Evolutionary conservation across 1,140 invertebrate species (phyloP), one percentile per base, ranked within the genome.

Genomic region (Holotrichia oblita): DNA sequence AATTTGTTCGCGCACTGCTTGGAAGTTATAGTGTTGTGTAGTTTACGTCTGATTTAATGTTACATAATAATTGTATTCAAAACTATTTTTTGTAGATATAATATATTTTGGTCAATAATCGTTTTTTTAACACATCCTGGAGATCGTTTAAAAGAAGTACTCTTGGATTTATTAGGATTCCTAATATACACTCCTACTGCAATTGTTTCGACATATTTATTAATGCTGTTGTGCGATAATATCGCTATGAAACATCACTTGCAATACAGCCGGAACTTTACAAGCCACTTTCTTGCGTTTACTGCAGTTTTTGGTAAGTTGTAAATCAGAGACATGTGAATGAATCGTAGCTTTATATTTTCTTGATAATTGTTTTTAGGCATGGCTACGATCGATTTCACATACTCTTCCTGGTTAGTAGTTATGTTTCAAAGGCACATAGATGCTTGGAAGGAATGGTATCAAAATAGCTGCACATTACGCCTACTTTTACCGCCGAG

Each of bases 341-440:
- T 42, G 14, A 14, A 42, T 76, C 27, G 2, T 34, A 34, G 1
- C 4, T 34, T 34, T 34, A n/a, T n/a, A n/a, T 4, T 34, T 34
- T 34, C 4, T 34, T 34, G 4, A 48, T n/a, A 44, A 24, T 75
- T 42, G 10, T 9, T 80, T 80, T 77, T 61, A 84, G 84, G 84
- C 12, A 86, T 87, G 79, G 85, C 86, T 2, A 83, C 85, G 8
- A 87, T 87, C 20, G 85, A 86, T 81, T 87, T 87, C 72, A 86
- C 85, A 8, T 87, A 87, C 73, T 82, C 84, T 4, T 85, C 85
- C 7, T 87, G 86, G 86, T 75, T 87, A 24, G 80, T 86, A 12
- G 34, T 82, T 12, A 84, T 79, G 14, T 73, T 85, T 34, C 82
- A 86, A 73, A 83, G 81, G 73, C 84, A 87, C 55, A 40, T 81